phyloP scores from a whole-genome alignment of 2,888 invertebrate species.

The Tineola bisselliella region DNA sequence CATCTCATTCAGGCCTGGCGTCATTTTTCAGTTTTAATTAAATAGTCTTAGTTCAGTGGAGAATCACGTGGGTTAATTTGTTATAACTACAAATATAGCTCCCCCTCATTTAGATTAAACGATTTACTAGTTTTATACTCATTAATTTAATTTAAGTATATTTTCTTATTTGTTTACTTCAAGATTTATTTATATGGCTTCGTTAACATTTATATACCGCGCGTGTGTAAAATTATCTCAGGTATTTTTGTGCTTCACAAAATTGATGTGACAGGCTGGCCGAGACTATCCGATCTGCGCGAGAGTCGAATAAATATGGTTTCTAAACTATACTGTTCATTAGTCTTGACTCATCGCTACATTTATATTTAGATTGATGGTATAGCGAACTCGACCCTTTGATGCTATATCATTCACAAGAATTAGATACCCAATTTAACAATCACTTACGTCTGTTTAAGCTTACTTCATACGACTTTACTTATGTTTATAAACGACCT shows the following conservation, averaged over 20 bases:
- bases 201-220: not conserved
- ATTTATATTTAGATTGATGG: conserved; percentile 1
- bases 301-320: conserved; percentile 1
- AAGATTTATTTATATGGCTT: not conserved
- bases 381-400: not conserved
- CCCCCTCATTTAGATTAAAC: conserved; percentile 1
- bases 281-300: not conserved
- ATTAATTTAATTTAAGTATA: not conserved
- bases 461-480: no score
- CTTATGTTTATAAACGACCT: no score
- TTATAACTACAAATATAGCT: conserved; percentile 22
- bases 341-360: conserved; percentile 2
- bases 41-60: conserved; percentile 22
- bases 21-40: conserved; percentile 34
- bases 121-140: not conserved
- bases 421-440: not conserved
- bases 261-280: not conserved
- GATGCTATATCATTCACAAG: not conserved
- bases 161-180: not conserved
- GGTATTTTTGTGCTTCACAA: conserved; percentile 2
- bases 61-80: conserved; percentile 22
- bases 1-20: conserved; percentile 17
- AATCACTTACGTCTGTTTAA: not conserved
- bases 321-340: not conserved
- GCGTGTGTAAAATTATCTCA: not conserved